Evolutionary conservation across 2,113 vertebrate genomes (phyloP), one percentile per base, ranked within the genome.

Genomic region (Phodopus roborovskii): DNA sequence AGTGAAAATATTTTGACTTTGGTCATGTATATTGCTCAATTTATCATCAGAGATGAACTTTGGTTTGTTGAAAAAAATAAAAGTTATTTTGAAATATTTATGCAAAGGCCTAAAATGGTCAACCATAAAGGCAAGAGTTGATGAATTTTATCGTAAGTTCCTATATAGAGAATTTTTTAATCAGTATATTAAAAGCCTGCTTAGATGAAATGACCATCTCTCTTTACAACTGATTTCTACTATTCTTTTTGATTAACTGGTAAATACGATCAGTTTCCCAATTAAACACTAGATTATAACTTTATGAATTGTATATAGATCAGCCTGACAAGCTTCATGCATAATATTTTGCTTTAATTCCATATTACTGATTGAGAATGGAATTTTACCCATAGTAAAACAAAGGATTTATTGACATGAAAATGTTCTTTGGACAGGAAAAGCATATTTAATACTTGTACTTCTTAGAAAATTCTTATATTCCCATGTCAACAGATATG

Each of bases 271-370:
- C 53, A 93, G 75, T 73, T 81, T 85, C 87, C 28, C 15, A 91
- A 64, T 89, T 66, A 92, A 91, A 62, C 36, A 50, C 39, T 86
- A 85, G 71, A 39, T 45, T 36, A 8, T 58, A 53, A 39, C 78
- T 85, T 75, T 77, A 16, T 19, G 53, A 82, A 85, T 95, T 36
- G 92, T 88, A 39, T 78, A 36, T 73, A 73, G 33, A 12, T 90
- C 17, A 71, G 36, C 75, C 19, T 92, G 88, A 81, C 24, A 95
- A 89, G 26, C 3, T 22, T n/a, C 88, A 83, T n/a, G n/a, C n/a
- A n/a, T n/a, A 64, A 66, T 64, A 92, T 93, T 90, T 97, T 96
- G 45, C 56, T 50, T 93, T 96, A 93, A 91, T 79, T 96, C 12
- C 71, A 22, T 91, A 68, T 91, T 92, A 88, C 64, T 94, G 19